Base-by-base conservation (phyloP, 2,888 invertebrate genomes). In the Ommatoiulus sabulosus region DNA sequence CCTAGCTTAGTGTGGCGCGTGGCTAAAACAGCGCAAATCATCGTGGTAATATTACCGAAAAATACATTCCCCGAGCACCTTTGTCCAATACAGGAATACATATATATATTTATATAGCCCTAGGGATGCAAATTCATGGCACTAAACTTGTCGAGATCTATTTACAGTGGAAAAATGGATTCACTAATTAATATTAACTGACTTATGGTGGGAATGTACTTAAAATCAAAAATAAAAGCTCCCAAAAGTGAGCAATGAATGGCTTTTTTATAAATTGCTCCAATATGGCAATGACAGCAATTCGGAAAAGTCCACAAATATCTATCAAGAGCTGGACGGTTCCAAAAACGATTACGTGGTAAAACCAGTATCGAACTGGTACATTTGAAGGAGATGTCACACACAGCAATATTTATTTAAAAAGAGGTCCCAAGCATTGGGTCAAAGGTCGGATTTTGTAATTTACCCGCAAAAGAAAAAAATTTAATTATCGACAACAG, bases 61-160 rank as follows among this genome's bases (percentile, higher is more conserved):
- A 72, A 72, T 72, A 72, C 12, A 24, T 72, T 35, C 72, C 72
- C 57, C 72, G 20, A 24, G 72, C 72, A 72, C 72, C 72, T 72
- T 24, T 72, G 72, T 24, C 72, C 72, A 24, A 72, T 72, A 72
- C 24, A 72, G 72, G 24, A 72, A 72, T 72, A 72, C 72, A 72
- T 72, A 24, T 72, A 72, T 35, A 35, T 72, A 72, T 72, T 72
- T 72, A 72, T 72, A 72, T 72, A 72, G 72, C 20, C 72, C 72
- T 72, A 72, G 12, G 10, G 72, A 72, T 72, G 72, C 72, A 72
- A 72, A 72, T 72, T 72, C 72, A 72, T 80, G 80, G 80, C 80
- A 80, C 80, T 80, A 80, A 80, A 80, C 80, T 80, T 80, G 80
- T 80, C 35, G 80, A 80, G 80, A 80, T 80, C 80, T 80, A 80